phyloP scores from a whole-genome alignment of 1,140 invertebrate species.

The Luehdorfia chinensis region DNA sequence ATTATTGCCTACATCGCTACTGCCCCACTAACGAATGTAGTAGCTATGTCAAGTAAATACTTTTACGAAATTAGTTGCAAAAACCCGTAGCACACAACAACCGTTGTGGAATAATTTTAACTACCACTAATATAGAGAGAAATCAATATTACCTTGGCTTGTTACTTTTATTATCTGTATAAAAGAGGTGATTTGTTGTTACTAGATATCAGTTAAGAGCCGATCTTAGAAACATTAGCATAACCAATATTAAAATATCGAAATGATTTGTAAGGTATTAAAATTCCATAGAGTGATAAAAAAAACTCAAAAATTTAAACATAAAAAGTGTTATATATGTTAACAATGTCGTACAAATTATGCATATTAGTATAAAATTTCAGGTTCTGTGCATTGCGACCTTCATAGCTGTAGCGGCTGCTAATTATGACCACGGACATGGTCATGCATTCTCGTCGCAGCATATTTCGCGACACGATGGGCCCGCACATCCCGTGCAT shows the following conservation, averaged over 20 bases:
- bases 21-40: constrained; percentile 4
- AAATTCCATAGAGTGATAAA: constrained; percentile 17
- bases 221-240: constrained; percentile 25
- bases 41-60: constrained; percentile 11
- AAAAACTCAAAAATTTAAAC: constrained; percentile 6
- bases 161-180: constrained; percentile 47
- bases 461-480: constrained; percentile 43
- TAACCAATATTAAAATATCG: constrained; percentile 23
- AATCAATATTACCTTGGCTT: constrained; percentile 48
- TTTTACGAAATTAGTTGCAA: constrained; percentile 39
- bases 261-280: constrained; percentile 50
- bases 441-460: constrained; percentile 42
- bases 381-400: constrained; percentile 40
- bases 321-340: constrained; percentile 2
- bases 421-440: constrained; percentile 29
- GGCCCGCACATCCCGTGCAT: constrained; percentile 35
- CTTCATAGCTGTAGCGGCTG: constrained; percentile 26
- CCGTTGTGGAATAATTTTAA: constrained; percentile 32
- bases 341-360: background rate
- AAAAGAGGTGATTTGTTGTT: constrained; percentile 40
- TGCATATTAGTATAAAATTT: constrained; percentile 16
- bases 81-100: constrained; percentile 24
- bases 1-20: constrained; percentile 6
- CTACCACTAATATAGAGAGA: constrained; percentile 38
- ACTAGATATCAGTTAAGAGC: constrained; percentile 41